These are phyloP conservation scores for Tanypteryx hageni DNA, from an alignment of 2,888 invertebrate genomes.

Conservation along the genomic window DNA sequence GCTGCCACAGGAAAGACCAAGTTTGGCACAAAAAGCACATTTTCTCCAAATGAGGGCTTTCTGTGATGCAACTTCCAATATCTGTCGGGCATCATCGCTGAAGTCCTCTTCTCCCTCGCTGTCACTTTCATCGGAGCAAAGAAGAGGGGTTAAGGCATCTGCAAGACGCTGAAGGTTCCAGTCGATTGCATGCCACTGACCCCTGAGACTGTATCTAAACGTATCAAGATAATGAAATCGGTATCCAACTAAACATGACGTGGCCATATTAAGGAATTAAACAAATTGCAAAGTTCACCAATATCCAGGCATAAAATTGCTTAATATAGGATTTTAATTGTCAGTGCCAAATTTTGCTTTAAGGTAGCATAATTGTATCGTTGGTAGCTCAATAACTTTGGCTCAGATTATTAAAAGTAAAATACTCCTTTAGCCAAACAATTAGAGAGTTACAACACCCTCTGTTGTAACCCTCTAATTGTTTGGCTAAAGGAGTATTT, in stretches of 20 bases:
- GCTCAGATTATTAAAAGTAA: too few species aligned
- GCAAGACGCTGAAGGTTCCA: slow-evolving; percentile 82
- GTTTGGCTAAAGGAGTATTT: too few species aligned
- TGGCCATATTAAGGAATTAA: neutral
- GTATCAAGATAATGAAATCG: neutral
- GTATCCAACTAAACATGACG: neutral
- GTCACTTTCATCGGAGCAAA: slow-evolving; percentile 75
- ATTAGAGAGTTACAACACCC: too few species aligned
- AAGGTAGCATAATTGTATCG: too few species aligned
- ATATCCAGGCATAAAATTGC: neutral
- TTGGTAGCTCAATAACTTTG: too few species aligned
- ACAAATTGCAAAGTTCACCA: neutral
- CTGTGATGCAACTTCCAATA: slow-evolving; percentile 73
- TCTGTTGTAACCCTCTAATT: too few species aligned
- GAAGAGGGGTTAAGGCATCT: slow-evolving; percentile 78
- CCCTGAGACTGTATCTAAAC: neutral
- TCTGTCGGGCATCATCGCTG: slow-evolving; percentile 77
- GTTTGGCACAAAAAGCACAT: slow-evolving; percentile 56
- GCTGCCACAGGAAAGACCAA: slow-evolving; percentile 32
- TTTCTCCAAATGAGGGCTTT: slow-evolving; percentile 42
- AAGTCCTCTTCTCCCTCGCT: slow-evolving; percentile 76
- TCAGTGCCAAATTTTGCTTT: too few species aligned
- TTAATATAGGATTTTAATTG: neutral
- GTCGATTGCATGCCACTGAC: slow-evolving; percentile 75
- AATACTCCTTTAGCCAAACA: too few species aligned